phyloP scores from a whole-genome alignment of 2,113 vertebrate genomes.

The Cochlearius cochlearius region DNA sequence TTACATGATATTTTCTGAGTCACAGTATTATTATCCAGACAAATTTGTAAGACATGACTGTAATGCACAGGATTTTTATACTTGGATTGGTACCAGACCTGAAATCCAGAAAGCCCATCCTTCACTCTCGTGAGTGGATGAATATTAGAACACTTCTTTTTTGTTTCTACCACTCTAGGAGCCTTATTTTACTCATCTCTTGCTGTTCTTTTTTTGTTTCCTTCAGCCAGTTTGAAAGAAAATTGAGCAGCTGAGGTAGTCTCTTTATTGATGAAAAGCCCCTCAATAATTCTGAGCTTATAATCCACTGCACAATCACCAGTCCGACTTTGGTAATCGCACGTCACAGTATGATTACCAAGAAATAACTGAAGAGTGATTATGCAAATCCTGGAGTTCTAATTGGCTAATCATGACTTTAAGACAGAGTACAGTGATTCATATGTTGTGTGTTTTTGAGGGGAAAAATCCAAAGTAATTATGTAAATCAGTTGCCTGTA shows the following conservation, averaged over 20 bases:
- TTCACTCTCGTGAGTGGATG: neutral
- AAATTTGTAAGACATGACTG: neutral
- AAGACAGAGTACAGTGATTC: conserved; percentile 44
- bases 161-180: neutral
- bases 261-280: conserved; percentile 13
- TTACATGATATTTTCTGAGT: neutral
- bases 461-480: conserved; percentile 36
- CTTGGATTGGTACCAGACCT: neutral
- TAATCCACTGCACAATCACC: neutral
- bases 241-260: neutral
- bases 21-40: neutral
- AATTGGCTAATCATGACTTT: conserved; percentile 64
- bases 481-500: conserved; percentile 50
- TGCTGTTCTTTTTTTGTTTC: neutral
- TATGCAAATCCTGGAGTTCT: conserved; percentile 52
- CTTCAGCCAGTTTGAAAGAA: neutral
- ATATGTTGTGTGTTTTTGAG: conserved; percentile 42
- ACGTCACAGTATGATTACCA: conserved; percentile 17
- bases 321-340: neutral
- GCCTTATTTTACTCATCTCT: conserved; percentile 9
- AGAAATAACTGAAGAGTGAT: conserved; percentile 56
- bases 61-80: neutral
- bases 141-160: neutral
- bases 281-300: neutral
- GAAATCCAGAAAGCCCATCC: neutral